These are phyloP conservation scores for Caenorhabditis sulstoni DNA, from an alignment of 2,888 invertebrate genomes.

Conservation along the genomic window DNA sequence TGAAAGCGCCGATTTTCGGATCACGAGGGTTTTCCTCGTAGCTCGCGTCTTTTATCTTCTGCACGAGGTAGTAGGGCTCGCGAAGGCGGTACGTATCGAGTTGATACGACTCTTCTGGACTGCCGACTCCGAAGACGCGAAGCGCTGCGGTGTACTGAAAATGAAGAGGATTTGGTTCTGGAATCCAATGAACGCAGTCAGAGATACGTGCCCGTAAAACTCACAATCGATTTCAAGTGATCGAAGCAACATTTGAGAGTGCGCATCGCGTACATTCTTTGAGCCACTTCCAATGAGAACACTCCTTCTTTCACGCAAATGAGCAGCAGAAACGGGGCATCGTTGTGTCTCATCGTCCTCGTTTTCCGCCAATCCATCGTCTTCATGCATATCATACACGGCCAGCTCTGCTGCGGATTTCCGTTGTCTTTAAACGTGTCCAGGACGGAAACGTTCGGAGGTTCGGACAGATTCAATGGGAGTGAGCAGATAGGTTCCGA, in stretches of 20 bases:
- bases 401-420: background rate
- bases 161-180: too few relatives aligned
- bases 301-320: conserved; percentile 3
- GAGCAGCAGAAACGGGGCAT: background rate
- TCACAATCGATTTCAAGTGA: conserved; percentile 17
- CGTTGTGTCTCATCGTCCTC: background rate
- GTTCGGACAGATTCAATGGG: conserved; percentile 4
- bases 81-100: too few relatives aligned
- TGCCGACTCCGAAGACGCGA: too few relatives aligned
- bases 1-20: background rate
- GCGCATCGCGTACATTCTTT: background rate
- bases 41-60: background rate
- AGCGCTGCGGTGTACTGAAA: background rate
- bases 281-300: conserved; percentile 17
- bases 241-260: conserved; percentile 5
- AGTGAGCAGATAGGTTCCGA: background rate
- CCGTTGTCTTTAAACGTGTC: background rate
- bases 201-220: too few relatives aligned
- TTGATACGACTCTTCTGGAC: too few relatives aligned
- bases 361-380: background rate
- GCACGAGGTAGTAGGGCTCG: too few relatives aligned
- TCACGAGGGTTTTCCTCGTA: background rate
- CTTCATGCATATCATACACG: conserved; percentile 24
- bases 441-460: background rate
- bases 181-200: too few relatives aligned